Percentiles rank a stretch among this genome's conserved stretches.
Evolutionary conservation across 1,140 invertebrate species (phyloP).

Genomic region (Theocolax elegans): DNA sequence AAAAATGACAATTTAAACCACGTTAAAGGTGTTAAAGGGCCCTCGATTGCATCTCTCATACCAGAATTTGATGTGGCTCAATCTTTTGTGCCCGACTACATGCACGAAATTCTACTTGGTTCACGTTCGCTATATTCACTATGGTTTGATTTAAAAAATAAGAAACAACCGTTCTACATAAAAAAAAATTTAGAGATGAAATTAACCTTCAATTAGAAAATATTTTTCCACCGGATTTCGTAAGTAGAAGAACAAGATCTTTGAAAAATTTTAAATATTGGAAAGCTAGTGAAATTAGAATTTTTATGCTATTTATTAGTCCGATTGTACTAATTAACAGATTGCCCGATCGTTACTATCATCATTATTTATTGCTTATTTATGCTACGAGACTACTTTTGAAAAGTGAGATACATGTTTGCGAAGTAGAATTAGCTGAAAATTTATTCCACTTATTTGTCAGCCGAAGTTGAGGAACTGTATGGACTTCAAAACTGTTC

Average conservation of each 20-base stretch:
- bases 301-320: neutral
- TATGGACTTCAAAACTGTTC: neutral
- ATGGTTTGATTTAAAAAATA: neutral
- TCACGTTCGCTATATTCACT: neutral
- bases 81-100: neutral
- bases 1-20: neutral
- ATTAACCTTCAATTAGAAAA: too few species aligned
- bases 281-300: neutral
- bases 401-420: neutral
- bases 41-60: neutral
- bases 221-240: neutral
- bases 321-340: neutral
- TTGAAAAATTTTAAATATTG: neutral
- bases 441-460: neutral
- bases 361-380: too few species aligned
- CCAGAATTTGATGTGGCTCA: neutral
- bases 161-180: too few species aligned
- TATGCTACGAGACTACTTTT: neutral
- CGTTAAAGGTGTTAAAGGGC: neutral
- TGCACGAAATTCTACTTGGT: too few species aligned
- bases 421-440: neutral
- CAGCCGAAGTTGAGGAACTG: neutral
- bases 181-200: neutral
- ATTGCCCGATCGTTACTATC: neutral
- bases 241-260: neutral